Evolutionary conservation across 2,888 invertebrate genomes (phyloP).

Genomic region (Beris chalybata): DNA sequence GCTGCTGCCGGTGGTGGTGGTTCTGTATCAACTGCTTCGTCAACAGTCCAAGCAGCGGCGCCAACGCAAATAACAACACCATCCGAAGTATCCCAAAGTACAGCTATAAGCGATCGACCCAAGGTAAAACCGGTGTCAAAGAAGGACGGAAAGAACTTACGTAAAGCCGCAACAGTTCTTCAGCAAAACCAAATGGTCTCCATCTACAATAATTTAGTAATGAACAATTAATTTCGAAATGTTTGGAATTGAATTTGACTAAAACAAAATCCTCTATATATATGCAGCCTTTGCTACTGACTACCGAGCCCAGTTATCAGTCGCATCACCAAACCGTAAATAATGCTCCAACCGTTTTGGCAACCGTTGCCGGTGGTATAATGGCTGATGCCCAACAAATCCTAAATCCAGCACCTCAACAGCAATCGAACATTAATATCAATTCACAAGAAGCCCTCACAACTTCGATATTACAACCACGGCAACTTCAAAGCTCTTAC

Average conservation of each 20-base stretch:
- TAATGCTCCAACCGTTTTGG: slow-evolving; percentile 20
- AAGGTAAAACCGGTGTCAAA: slow-evolving; percentile 80
- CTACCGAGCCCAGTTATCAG: slow-evolving; percentile 43
- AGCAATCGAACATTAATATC: slow-evolving; percentile 1
- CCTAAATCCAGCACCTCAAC: slow-evolving; percentile 44
- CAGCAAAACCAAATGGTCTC: slow-evolving; percentile 57
- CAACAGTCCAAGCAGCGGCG: slow-evolving; percentile 9
- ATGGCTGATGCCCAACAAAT: slow-evolving; percentile 26
- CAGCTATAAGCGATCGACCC: slow-evolving; percentile 80
- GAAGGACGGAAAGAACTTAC: slow-evolving; percentile 74
- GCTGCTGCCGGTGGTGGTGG: slow-evolving; percentile 1
- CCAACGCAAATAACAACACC: slow-evolving; percentile 52
- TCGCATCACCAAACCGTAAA: slow-evolving; percentile 33
- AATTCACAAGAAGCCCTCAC: not conserved
- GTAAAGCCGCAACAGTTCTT: slow-evolving; percentile 61
- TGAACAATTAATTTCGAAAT: slow-evolving; percentile 40
- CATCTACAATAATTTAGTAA: slow-evolving; percentile 55
- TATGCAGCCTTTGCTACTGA: slow-evolving; percentile 42
- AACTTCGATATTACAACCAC: slow-evolving; percentile 24
- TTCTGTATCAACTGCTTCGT: not conserved
- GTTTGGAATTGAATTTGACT: slow-evolving; percentile 7
- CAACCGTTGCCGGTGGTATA: slow-evolving; percentile 18
- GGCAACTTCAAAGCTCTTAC: slow-evolving; percentile 37
- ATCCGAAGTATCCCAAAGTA: slow-evolving; percentile 62
- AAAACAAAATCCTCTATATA: slow-evolving; percentile 4